A percentile compares a stretch with the other conserved stretches of the same genome.
Evolutionary conservation across 2,888 invertebrate genomes (phyloP).

Genomic region (Miltochrista miniata): DNA sequence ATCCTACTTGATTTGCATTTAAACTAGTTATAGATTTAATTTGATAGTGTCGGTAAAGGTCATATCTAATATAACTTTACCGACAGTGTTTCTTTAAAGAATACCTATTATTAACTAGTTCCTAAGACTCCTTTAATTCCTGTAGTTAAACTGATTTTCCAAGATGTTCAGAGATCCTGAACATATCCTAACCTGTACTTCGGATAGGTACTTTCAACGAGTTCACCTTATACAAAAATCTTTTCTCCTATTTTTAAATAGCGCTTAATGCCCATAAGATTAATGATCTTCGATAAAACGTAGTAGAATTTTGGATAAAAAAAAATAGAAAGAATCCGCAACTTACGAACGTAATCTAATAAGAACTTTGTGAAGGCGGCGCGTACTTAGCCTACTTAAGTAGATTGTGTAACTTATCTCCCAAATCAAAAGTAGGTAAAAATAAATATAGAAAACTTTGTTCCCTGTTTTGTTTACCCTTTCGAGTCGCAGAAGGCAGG

Average conservation of each 20-base stretch:
- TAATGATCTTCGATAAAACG: slow-evolving; percentile 4
- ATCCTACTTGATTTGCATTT: background rate
- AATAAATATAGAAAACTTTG: slow-evolving; percentile 35
- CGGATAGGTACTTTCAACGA: too few relatives aligned
- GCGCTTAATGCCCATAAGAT: background rate
- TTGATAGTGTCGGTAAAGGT: too few relatives aligned
- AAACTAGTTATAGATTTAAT: too few relatives aligned
- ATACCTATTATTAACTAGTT: too few relatives aligned
- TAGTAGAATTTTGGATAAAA: slow-evolving; percentile 17
- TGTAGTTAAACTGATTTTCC: too few relatives aligned
- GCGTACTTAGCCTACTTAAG: slow-evolving; percentile 31
- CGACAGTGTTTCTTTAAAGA: too few relatives aligned
- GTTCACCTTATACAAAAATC: background rate
- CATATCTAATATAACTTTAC: too few relatives aligned
- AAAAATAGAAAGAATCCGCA: slow-evolving; percentile 24
- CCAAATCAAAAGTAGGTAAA: slow-evolving; percentile 40
- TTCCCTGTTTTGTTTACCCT: slow-evolving; percentile 49
- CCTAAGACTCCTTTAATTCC: too few relatives aligned
- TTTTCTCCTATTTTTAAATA: background rate
- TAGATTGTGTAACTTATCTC: slow-evolving; percentile 33
- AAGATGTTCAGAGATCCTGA: too few relatives aligned
- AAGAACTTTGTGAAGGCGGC: slow-evolving; percentile 34
- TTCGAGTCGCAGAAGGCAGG: slow-evolving; percentile 42
- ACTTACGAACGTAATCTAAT: slow-evolving; percentile 39
- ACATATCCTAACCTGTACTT: too few relatives aligned